Percentiles rank a stretch among this genome's conserved stretches.
phyloP scores from a whole-genome alignment of 1,140 invertebrate species.

The Agrypnia vestita region DNA sequence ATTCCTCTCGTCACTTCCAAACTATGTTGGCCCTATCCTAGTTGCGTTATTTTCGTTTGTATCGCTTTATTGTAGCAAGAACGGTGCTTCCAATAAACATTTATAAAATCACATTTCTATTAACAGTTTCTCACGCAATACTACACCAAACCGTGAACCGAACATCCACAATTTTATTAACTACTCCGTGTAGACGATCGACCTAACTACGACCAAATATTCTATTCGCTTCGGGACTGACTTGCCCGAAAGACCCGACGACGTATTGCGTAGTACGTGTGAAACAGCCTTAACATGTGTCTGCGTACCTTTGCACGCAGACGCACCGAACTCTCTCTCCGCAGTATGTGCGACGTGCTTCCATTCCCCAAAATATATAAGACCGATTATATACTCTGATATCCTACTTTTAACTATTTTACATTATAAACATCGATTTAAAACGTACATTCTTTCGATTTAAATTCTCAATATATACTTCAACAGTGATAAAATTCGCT shows the following conservation, averaged over 20 bases:
- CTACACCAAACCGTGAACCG: not conserved
- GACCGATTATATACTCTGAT: constrained; percentile 50
- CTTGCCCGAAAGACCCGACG: not conserved
- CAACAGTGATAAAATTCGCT: constrained; percentile 60
- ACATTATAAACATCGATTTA: constrained; percentile 61
- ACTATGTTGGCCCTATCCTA: constrained; percentile 32
- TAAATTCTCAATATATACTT: constrained; percentile 58
- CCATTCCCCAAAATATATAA: constrained; percentile 36
- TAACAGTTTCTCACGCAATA: not conserved
- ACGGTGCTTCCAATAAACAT: constrained; percentile 45
- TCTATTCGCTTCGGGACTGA: too few species aligned
- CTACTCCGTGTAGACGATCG: constrained; percentile 16
- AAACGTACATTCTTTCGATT: constrained; percentile 59
- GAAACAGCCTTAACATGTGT: constrained; percentile 32
- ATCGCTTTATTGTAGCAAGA: constrained; percentile 42
- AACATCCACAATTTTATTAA: constrained; percentile 9
- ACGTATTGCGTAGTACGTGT: constrained; percentile 15
- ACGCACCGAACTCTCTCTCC: too few species aligned
- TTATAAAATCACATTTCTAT: constrained; percentile 31
- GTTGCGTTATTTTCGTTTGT: constrained; percentile 46
- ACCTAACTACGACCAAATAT: not conserved
- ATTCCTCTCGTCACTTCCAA: constrained; percentile 26
- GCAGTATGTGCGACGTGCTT: constrained; percentile 4
- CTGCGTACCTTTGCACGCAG: constrained; percentile 2
- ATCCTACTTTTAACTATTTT: constrained; percentile 51